Conservation (phyloP, 2,888 invertebrate genomes). For the Stegophylla sp. region DNA sequence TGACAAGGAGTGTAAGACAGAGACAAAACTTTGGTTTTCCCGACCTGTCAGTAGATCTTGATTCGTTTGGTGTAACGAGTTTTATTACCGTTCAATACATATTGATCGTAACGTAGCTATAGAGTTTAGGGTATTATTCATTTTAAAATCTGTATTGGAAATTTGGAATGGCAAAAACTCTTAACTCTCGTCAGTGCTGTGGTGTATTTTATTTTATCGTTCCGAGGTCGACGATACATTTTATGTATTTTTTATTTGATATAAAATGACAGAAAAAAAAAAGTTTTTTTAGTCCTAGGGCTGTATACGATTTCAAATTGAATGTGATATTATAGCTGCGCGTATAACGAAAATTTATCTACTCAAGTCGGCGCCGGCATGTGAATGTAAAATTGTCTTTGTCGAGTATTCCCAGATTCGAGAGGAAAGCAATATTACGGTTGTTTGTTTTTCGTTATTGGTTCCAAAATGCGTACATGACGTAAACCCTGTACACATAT, state of each 20-base stretch:
- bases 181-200: neutral
- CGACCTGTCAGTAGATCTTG: neutral
- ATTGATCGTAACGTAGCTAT: neutral
- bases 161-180: neutral
- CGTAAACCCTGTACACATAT: too few species aligned
- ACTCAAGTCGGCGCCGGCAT: neutral
- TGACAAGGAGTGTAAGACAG: too few species aligned
- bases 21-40: neutral
- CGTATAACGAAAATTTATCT: neutral
- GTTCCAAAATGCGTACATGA: neutral
- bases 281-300: neutral
- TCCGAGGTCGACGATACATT: neutral
- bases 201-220: constrained; percentile 1
- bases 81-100: neutral
- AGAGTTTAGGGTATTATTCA: neutral
- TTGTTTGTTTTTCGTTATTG: neutral
- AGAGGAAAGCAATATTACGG: too few species aligned
- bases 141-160: neutral
- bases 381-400: neutral
- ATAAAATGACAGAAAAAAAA: neutral
- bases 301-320: too few species aligned
- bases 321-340: neutral
- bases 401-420: too few species aligned
- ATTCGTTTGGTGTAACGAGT: constrained; percentile 5
- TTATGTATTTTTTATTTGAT: neutral